Evolutionary conservation across 1,140 invertebrate species (phyloP).

Genomic region (Microvelia longipes): DNA sequence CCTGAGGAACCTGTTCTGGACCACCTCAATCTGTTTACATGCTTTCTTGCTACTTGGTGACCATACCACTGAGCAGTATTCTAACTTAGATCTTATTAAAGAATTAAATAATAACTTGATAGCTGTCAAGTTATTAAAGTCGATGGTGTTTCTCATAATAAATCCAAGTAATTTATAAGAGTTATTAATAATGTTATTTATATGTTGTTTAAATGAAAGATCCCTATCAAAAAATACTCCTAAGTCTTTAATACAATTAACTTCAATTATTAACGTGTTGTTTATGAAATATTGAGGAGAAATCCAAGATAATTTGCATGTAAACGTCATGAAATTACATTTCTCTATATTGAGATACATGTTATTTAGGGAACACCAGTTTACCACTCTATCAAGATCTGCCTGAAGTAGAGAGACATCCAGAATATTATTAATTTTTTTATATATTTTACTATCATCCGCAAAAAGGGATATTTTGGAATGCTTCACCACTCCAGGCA

Average conservation of each 20-base stretch:
- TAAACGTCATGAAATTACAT: neutral
- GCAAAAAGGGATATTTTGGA: neutral
- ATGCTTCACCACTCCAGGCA: neutral
- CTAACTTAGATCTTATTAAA: too few relatives aligned
- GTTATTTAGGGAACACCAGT: neutral
- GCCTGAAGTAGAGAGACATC: neutral
- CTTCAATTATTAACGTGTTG: neutral
- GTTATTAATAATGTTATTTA: neutral
- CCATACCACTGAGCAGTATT: too few relatives aligned
- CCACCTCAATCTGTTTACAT: too few relatives aligned
- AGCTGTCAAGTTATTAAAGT: too few relatives aligned
- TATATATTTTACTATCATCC: neutral
- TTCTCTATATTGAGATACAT: neutral
- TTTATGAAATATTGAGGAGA: neutral
- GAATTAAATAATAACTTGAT: too few relatives aligned
- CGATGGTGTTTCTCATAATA: too few relatives aligned
- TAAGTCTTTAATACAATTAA: neutral
- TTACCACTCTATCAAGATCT: neutral
- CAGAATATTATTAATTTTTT: neutral
- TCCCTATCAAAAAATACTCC: neutral
- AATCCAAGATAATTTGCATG: neutral
- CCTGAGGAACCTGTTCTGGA: too few relatives aligned
- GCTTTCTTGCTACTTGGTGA: too few relatives aligned
- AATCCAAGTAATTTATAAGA: neutral
- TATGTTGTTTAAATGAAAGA: neutral